Conservation (phyloP, 1,140 invertebrate genomes). For the Phthorimaea operculella region DNA sequence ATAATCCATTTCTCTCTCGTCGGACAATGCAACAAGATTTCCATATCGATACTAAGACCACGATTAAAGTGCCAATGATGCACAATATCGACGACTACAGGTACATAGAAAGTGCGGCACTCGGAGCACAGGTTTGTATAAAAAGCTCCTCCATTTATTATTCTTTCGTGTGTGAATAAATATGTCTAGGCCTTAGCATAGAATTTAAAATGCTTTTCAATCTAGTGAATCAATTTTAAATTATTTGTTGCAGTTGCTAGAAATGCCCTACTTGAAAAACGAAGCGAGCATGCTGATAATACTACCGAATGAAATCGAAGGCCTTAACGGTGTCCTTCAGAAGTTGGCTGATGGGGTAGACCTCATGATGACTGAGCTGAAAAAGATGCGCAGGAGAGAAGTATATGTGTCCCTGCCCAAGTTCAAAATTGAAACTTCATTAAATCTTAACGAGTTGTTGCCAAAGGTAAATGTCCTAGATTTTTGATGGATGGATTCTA, state of each 20-base stretch:
- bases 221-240: too few species aligned
- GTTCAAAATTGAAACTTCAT: slow-evolving; percentile 62
- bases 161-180: too few species aligned
- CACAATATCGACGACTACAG: slow-evolving; percentile 23
- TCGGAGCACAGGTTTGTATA: too few species aligned
- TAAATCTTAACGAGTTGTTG: slow-evolving; percentile 39
- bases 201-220: too few species aligned
- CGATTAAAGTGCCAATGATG: slow-evolving; percentile 75
- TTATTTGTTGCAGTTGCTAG: too few species aligned
- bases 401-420: slow-evolving; percentile 56
- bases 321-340: slow-evolving; percentile 43
- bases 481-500: too few species aligned
- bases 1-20: slow-evolving; percentile 64
- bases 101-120: too few species aligned
- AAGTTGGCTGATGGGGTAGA: slow-evolving; percentile 42
- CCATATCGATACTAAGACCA: slow-evolving; percentile 51
- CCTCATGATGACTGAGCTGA: slow-evolving; percentile 24
- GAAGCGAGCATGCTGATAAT: slow-evolving; percentile 74
- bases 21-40: slow-evolving; percentile 62
- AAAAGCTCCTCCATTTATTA: too few species aligned
- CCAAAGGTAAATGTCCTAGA: slow-evolving; percentile 38
- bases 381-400: slow-evolving; percentile 14
- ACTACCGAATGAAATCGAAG: slow-evolving; percentile 71
- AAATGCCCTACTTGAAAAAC: slow-evolving; percentile 68
- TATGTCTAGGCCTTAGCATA: too few species aligned